These are phyloP conservation scores for Myotis davidii DNA, from an alignment of 2,113 vertebrate species.

Conservation along the genomic window DNA sequence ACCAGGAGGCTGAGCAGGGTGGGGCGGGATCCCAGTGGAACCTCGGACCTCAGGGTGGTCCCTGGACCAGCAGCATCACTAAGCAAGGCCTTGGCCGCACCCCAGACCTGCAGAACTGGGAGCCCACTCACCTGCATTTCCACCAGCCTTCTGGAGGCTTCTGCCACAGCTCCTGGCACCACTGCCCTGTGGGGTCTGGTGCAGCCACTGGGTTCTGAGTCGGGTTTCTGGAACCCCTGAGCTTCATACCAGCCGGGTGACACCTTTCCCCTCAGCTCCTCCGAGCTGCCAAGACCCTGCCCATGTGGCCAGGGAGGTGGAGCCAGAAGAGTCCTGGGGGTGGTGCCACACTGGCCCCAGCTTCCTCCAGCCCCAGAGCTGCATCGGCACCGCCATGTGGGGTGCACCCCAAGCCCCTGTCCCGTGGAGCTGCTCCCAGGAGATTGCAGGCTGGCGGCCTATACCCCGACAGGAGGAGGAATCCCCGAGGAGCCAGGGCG, in stretches of 20 bases:
- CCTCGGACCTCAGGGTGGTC: background rate
- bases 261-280: background rate
- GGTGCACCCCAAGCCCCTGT: no score
- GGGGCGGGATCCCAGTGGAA: background rate
- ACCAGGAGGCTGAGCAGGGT: background rate
- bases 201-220: background rate
- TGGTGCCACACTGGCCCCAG: no score
- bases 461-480: background rate
- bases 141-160: background rate
- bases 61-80: background rate
- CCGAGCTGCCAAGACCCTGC: rapidly evolving
- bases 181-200: background rate
- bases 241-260: background rate
- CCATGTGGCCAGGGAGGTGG: rapidly evolving
- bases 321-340: background rate
- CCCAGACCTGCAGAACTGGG: background rate
- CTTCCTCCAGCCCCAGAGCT: background rate
- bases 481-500: rapidly evolving
- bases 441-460: background rate
- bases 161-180: background rate
- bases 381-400: background rate
- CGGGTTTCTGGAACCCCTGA: background rate
- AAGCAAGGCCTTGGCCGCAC: background rate
- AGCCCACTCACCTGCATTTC: background rate
- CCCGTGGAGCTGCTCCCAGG: background rate